phyloP scores from a whole-genome alignment of 2,888 invertebrate species.

The Mythimna vitellina region DNA sequence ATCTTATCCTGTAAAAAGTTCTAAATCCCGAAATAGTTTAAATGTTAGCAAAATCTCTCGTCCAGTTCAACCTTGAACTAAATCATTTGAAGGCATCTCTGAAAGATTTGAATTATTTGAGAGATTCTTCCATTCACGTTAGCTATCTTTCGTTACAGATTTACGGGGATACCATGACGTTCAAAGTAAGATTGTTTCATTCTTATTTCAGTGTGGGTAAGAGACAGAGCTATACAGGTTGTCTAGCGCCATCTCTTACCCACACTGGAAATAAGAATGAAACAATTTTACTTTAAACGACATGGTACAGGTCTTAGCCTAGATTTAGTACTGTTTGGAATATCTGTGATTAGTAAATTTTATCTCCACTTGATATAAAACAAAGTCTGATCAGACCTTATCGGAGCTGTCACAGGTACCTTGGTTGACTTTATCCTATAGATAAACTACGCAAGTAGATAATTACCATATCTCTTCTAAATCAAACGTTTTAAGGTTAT shows the following conservation, averaged over 20 bases:
- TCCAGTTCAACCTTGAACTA: slow-evolving; percentile 16
- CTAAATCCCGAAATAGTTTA: slow-evolving; percentile 23
- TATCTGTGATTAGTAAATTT: background rate
- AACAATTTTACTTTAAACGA: too few species aligned
- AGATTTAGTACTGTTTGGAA: background rate
- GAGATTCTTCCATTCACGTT: background rate
- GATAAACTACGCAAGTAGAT: background rate
- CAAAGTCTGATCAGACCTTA: background rate
- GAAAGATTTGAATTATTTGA: slow-evolving; percentile 10
- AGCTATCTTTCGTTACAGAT: background rate
- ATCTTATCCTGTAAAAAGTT: slow-evolving; percentile 16
- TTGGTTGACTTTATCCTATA: slow-evolving; percentile 20
- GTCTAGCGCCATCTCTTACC: too few species aligned
- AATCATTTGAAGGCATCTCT: slow-evolving; percentile 22
- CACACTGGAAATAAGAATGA: too few species aligned
- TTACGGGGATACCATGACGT: too few species aligned
- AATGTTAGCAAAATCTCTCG: slow-evolving; percentile 23
- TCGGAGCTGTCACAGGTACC: background rate
- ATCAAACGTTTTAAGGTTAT: slow-evolving; percentile 30
- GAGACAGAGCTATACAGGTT: too few species aligned
- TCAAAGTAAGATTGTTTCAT: too few species aligned
- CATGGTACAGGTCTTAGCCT: too few species aligned
- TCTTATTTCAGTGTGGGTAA: too few species aligned
- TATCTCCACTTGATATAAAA: background rate
- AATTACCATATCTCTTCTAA: slow-evolving; percentile 12